Evolutionary conservation across 1,140 invertebrate genomes (phyloP), one percentile per base, ranked within the genome.

Genomic region (Pachyrhynchus sulphureomaculatus): DNA sequence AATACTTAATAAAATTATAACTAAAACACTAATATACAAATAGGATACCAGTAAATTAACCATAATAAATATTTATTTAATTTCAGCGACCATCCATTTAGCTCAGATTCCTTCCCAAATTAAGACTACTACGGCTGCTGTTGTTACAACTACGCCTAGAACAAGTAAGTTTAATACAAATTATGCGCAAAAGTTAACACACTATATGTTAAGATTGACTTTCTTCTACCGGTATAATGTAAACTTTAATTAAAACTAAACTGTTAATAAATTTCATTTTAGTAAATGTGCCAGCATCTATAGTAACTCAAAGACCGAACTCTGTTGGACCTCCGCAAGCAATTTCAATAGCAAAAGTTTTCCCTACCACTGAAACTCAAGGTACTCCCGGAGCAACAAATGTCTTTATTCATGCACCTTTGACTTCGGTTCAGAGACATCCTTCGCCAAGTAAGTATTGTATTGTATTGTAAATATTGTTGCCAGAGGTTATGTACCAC

Each of bases 91-190:
- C 37, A 71, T 75, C 45, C 72, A 73, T 64, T 67, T 76, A 51
- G 68, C 74, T 12, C 69, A 67, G 33, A 64, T 75, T 41, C 65
- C 68, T 48, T 63, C 69, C 12, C 29, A 70, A 52, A 56, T 72
- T 15, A 73, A 73, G 64, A 62, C 68, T 24, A 68, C 37, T 10
- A 20, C 69, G 17, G 52, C 62, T 33, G 62, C 33, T 47, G 55
- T 64, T 39, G 62, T 62, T 17, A 61, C 68, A 20, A 58, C 70
- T 15, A 47, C 68, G 17, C 44, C 68, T 41, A 67, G 73, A 66
- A 74, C 73, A 60, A 69, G 74, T 76, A 66, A 70, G 71, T 74
- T 60, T 52, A n/a, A n/a, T n/a, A n/a, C n/a, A n/a, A n/a, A n/a
- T n/a, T n/a, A n/a, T n/a, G n/a, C n/a, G n/a, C n/a, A n/a, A n/a